phyloP scores from a whole-genome alignment of 2,113 vertebrate species.

The human (Homo sapiens) region DNA sequence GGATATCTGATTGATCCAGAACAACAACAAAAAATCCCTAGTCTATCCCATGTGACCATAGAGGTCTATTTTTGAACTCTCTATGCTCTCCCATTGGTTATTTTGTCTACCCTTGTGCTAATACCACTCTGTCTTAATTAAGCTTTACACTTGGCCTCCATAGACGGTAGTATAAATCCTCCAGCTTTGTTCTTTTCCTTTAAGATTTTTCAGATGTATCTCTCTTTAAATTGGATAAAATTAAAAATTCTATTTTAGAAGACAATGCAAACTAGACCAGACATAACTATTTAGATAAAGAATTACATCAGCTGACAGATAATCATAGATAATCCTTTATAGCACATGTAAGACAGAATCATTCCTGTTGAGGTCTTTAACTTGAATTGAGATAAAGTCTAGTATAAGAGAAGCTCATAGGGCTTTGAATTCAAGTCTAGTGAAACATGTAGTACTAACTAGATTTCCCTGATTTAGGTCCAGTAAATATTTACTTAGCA shows the following conservation, averaged over 20 bases:
- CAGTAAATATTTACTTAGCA: background rate
- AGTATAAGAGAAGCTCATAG: background rate
- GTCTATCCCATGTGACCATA: background rate
- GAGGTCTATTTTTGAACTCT: background rate
- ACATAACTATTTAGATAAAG: background rate
- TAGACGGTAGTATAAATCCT: background rate
- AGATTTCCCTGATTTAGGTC: background rate
- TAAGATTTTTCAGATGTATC: background rate
- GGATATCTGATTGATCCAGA: background rate
- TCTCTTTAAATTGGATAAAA: slow-evolving; percentile 38
- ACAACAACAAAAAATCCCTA: background rate
- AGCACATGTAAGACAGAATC: background rate
- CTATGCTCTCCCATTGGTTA: background rate
- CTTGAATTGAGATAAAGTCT: background rate
- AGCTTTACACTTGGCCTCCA: background rate
- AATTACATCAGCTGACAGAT: background rate
- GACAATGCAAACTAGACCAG: background rate
- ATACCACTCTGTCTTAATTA: background rate
- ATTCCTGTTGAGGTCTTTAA: background rate
- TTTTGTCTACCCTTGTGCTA: background rate
- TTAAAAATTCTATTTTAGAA: slow-evolving; percentile 36
- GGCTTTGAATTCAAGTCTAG: background rate
- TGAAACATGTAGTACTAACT: background rate
- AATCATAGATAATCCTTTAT: background rate
- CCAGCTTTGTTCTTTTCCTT: slow-evolving; percentile 16